A percentile compares a stretch with the other conserved stretches of the same genome.
Evolutionary conservation across 2,888 invertebrate genomes (phyloP).

Genomic region (Torymus aiolomorphi): DNA sequence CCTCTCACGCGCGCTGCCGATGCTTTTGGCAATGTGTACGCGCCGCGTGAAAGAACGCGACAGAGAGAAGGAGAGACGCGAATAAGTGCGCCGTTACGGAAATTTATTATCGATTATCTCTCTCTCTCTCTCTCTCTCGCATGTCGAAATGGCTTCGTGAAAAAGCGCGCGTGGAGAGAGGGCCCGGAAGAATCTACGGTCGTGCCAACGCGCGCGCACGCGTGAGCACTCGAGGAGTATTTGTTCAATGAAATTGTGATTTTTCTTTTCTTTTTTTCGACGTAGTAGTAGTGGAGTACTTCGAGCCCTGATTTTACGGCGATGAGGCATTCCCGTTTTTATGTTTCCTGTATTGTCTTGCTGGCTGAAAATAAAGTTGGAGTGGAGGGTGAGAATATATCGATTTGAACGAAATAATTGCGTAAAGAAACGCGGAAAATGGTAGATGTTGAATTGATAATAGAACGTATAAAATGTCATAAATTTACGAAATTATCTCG

Average conservation of each 20-base stretch:
- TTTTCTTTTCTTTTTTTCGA: background rate
- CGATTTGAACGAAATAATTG: too few species aligned
- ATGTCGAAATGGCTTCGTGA: slow-evolving; percentile 5
- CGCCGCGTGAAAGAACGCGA: slow-evolving; percentile 35
- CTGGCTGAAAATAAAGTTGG: too few species aligned
- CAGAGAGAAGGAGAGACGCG: background rate
- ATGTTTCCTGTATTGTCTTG: background rate
- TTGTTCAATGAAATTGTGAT: slow-evolving; percentile 5
- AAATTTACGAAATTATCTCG: too few species aligned
- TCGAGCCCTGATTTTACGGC: too few species aligned
- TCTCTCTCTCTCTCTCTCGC: background rate
- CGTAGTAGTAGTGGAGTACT: too few species aligned
- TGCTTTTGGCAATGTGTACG: slow-evolving; percentile 21
- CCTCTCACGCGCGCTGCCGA: background rate
- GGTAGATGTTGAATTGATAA: too few species aligned
- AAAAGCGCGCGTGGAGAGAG: slow-evolving; percentile 10
- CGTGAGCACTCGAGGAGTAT: background rate
- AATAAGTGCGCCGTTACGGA: slow-evolving; percentile 44
- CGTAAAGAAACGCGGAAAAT: too few species aligned
- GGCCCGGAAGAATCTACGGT: too few species aligned
- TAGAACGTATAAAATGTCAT: too few species aligned
- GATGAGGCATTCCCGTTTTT: slow-evolving; percentile 6
- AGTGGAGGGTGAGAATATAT: too few species aligned
- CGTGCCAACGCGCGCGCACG: background rate
- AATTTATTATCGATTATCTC: slow-evolving; percentile 53